Conservation (phyloP, 2,797 vertebrate genomes). For the Scolopax rusticola region DNA sequence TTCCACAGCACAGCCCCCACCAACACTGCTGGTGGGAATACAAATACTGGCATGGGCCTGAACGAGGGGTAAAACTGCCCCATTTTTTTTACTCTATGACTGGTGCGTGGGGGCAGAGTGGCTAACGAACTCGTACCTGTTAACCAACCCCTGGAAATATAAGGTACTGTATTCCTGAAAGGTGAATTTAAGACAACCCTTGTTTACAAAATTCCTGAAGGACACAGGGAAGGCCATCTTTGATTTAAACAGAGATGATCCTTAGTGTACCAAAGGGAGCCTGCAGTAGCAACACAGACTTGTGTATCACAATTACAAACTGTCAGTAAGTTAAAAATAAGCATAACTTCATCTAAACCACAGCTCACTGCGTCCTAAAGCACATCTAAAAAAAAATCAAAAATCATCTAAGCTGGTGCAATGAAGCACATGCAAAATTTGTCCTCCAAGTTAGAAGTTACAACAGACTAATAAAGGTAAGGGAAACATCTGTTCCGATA, state of each 20-base stretch:
- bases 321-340: conserved; percentile 57
- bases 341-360: conserved; percentile 47
- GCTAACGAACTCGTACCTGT: not conserved
- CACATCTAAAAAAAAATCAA: not conserved
- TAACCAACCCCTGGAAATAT: not conserved
- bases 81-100: not conserved
- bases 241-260: not conserved
- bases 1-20: not conserved
- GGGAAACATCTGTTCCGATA: conserved; percentile 58
- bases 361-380: conserved; percentile 44
- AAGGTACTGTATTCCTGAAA: not conserved
- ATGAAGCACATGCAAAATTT: conserved; percentile 42
- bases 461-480: conserved; percentile 70
- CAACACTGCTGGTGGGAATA: not conserved
- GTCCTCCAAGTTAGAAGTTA: conserved; percentile 51
- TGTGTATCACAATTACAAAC: not conserved
- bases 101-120: not conserved
- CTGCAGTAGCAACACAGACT: not conserved
- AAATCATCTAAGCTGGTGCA: conserved; percentile 3
- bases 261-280: conserved; percentile 4
- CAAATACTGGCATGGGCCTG: not conserved
- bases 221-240: not conserved
- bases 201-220: conserved; percentile 21
- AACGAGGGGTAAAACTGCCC: not conserved
- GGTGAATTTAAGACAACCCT: not conserved